Evolutionary conservation across 2,113 vertebrate genomes (phyloP).

Genomic region (Myodes glareolus): DNA sequence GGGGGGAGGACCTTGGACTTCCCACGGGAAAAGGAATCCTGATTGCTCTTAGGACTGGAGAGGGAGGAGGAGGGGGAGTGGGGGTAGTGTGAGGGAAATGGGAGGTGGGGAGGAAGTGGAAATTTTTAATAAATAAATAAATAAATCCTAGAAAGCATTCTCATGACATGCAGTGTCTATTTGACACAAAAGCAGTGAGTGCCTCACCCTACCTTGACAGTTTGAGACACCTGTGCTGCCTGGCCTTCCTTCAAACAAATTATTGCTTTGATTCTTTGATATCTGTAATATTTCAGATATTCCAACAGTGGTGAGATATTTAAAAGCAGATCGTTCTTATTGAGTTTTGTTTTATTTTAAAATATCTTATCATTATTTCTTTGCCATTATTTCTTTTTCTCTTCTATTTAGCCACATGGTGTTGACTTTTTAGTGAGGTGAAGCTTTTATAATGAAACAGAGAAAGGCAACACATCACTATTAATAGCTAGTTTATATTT

Average conservation of each 20-base stretch:
- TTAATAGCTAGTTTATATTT: neutral
- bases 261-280: neutral
- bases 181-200: neutral
- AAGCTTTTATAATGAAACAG: neutral
- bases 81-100: no score
- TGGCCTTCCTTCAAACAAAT: neutral
- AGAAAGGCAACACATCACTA: neutral
- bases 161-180: neutral
- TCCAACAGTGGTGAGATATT: neutral
- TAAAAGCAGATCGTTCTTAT: neutral
- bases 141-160: neutral
- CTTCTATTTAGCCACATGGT: neutral
- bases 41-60: no score
- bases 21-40: no score
- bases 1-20: no score
- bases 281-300: neutral
- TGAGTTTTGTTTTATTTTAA: neutral
- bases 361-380: neutral
- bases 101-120: no score
- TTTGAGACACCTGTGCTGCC: neutral
- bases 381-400: neutral
- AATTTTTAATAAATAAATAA: no score
- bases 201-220: neutral
- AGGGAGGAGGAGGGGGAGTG: no score
- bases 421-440: neutral